Evolutionary conservation across 2,888 invertebrate genomes (phyloP), one percentile per base, ranked within the genome.

Genomic region (Plebejus melissa): DNA sequence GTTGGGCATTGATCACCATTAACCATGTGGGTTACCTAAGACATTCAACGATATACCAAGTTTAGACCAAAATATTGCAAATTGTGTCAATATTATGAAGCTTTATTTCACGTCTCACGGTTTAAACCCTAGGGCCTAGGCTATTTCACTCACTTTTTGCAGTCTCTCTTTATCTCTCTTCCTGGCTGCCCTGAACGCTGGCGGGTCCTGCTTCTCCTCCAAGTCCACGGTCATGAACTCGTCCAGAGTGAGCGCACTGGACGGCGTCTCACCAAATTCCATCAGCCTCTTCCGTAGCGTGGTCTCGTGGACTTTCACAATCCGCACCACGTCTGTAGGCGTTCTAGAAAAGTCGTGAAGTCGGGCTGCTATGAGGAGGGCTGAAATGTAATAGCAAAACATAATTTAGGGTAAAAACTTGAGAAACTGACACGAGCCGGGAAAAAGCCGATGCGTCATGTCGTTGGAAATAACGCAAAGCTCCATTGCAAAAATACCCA

Each of bases 221-320:
- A 99, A 91, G 86, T 99, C 99, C 0, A 99, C 98, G 0, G 97
- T 97, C 96, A 98, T 97, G 86, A 99, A 99, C 92, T 99, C 99
- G 81, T 99, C 99, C 41, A 99, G 93, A 0, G 99, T 99, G 75
- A 99, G 92, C 9, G 97, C 96, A 84, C 99, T 98, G 13, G 99
- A 98, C 0, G 99, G 98, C 0, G 99, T 99, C 82, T 98, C 98
- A 0, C 98, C 98, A 88, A 99, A 99, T 91, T 99, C 99, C 46
- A 97, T 95, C 60, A 99, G 94, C 77, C 97, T 95, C 94, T 98
- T 99, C 76, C 98, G 95, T 60, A 99, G 92, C 0, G 99, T 99
- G 0, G 97, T 96, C 88, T 99, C 98, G 85, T 99, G 98, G 22
- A 99, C 98, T 91, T 98, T 98, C 0, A 99, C 99, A 82, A 99